These are phyloP conservation scores for Paramormyrops kingsleyae DNA, from an alignment of 2,113 vertebrate species.

Conservation along the genomic window DNA sequence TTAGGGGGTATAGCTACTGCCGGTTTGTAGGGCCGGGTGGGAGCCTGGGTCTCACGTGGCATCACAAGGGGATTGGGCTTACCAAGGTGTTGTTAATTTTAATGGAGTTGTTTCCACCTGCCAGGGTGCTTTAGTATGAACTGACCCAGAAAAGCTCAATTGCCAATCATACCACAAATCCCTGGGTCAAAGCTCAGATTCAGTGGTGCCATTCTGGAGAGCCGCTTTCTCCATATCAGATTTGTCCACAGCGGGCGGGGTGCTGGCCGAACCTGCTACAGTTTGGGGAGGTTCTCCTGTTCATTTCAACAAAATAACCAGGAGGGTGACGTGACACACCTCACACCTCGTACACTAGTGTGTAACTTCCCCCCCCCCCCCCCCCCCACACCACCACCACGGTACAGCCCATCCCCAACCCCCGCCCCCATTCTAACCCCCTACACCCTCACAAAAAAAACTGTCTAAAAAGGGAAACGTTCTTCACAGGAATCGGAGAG, in stretches of 20 bases:
- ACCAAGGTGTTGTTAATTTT: neutral
- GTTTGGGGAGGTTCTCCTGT: neutral
- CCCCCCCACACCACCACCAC: no score
- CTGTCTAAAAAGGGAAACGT: constrained; percentile 13
- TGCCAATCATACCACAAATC: neutral
- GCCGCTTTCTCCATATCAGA: neutral
- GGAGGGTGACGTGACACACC: neutral
- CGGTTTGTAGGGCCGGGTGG: neutral
- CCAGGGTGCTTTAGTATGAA: neutral
- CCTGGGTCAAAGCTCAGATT: neutral
- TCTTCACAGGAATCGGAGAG: neutral
- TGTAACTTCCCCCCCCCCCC: neutral
- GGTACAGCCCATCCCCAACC: no score
- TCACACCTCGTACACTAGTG: neutral
- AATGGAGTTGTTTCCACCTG: neutral
- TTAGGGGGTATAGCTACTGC: neutral
- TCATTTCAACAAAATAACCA: neutral
- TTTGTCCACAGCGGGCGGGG: neutral
- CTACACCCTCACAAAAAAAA: constrained; percentile 16
- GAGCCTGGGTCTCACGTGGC: neutral
- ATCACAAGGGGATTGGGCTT: neutral
- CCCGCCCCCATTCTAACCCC: neutral
- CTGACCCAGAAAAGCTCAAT: neutral
- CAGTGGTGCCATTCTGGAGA: neutral
- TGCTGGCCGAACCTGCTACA: neutral